These are phyloP conservation scores for Microplitis mediator DNA, from an alignment of 1,140 invertebrate species.

Conservation along the genomic window DNA sequence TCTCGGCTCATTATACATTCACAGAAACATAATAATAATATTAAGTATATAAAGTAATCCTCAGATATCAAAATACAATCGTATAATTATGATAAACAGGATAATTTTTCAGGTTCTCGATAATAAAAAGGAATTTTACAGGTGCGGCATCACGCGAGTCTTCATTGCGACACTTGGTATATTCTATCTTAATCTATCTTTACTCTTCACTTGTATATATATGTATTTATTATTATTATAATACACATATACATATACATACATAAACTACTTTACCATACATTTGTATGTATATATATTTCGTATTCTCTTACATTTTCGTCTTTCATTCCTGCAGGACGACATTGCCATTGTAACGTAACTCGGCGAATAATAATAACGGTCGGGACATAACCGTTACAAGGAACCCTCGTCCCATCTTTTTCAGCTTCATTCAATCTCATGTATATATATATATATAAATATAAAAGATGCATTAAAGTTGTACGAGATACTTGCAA, in stretches of 20 bases:
- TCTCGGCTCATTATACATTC: too few relatives aligned
- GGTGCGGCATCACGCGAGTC: background rate
- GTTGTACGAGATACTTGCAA: background rate
- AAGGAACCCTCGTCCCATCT: slow-evolving; percentile 7
- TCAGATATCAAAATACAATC: too few relatives aligned
- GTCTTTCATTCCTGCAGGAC: background rate
- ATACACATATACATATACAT: too few relatives aligned
- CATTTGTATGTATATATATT: too few relatives aligned
- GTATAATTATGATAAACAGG: too few relatives aligned
- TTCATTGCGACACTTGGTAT: background rate
- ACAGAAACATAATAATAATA: too few relatives aligned
- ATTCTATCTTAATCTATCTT: too few relatives aligned
- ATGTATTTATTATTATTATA: too few relatives aligned
- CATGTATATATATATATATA: background rate
- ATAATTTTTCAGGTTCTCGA: slow-evolving; percentile 14
- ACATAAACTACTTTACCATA: too few relatives aligned
- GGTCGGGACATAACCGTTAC: slow-evolving; percentile 27
- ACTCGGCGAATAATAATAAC: slow-evolving; percentile 26
- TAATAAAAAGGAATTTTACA: slow-evolving; percentile 7
- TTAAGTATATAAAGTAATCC: too few relatives aligned
- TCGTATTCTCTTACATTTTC: background rate
- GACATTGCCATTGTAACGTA: slow-evolving; percentile 21
- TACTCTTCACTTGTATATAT: too few relatives aligned
- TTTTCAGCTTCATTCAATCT: slow-evolving; percentile 15
- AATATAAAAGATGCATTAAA: too few relatives aligned